phyloP scores from a whole-genome alignment of 2,888 invertebrate genomes.

The Hypselothyrea guttata region DNA sequence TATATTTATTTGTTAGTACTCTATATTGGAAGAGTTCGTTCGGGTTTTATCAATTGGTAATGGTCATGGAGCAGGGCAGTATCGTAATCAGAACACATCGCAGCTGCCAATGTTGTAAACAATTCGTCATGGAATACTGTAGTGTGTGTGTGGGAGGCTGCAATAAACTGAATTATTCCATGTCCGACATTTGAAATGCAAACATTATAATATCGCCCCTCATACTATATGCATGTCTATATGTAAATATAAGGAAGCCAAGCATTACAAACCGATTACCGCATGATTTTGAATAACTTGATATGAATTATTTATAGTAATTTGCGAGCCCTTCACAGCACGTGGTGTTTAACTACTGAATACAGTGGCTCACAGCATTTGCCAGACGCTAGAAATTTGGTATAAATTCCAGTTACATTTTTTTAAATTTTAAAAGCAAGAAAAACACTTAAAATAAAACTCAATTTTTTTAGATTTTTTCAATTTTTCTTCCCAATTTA shows the following conservation, averaged over 20 bases:
- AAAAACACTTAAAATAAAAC: too few relatives aligned
- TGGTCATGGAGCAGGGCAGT: conserved; percentile 23
- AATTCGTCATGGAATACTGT: conserved; percentile 20
- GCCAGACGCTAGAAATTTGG: too few relatives aligned
- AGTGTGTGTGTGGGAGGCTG: conserved; percentile 20
- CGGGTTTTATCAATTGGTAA: conserved; percentile 37
- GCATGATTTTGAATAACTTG: conserved; percentile 35
- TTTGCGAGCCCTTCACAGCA: conserved; percentile 52
- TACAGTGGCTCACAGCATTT: neutral
- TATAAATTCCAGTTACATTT: too few relatives aligned
- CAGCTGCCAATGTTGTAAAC: conserved; percentile 25
- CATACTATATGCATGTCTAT: too few relatives aligned
- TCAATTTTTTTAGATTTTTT: too few relatives aligned
- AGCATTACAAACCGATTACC: conserved; percentile 29
- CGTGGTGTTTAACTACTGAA: neutral
- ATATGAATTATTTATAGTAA: conserved; percentile 60
- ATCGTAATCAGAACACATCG: conserved; percentile 15
- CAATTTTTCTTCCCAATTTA: too few relatives aligned
- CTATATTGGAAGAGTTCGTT: conserved; percentile 6
- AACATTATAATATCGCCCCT: neutral
- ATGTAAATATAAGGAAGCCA: conserved; percentile 31
- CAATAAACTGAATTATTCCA: conserved; percentile 44
- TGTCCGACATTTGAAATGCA: conserved; percentile 24
- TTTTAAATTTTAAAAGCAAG: too few relatives aligned
- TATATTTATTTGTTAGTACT: neutral